Base-by-base conservation (phyloP, 2,888 invertebrate species). In the Drosophila fungiperda region DNA sequence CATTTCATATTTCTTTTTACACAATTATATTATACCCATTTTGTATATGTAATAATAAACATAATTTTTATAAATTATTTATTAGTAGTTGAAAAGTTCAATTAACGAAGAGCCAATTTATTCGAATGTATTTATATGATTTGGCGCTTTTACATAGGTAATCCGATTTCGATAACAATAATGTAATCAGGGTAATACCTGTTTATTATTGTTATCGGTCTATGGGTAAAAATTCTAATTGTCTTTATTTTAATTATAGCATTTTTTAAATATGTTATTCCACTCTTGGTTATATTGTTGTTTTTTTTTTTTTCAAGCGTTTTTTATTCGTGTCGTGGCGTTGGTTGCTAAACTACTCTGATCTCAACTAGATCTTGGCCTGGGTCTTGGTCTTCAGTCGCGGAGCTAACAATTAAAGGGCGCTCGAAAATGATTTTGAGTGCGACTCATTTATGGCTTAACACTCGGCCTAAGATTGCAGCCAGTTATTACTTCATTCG, bases 161-260 rank as follows among this genome's bases (percentile, higher is more conserved):
- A 20, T 20, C 12, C 45, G 12, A 11, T 42, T 42, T 17, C 17
- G 52, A 26, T 71, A 8, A n/a, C n/a, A 20, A 17, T 36, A 4
- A 12, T n/a, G 54, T 20, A 45, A 17, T 54, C 40, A 35, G 33
- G 29, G 42, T 29, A n/a, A 20, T 52, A 36, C 23, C 49, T 54
- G 54, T 49, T 63, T 49, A 64, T 64, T 63, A 55, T 68, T 49
- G 38, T 26, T 62, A 49, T 17, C 45, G 26, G 49, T 33, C 12
- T 23, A 52, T 40, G 61, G 40, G 0, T 7, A 26, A 60, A 48
- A 38, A 17, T 50, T 48, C n/a, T 54, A 71, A 66, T 79, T 70
- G 76, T 68, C 32, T 76, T 71, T 83, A 71, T 73, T 87, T 83
- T 62, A 69, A 73, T 75, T 73, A 53, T 68, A 50, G 58, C 60